Base-by-base conservation (phyloP, 2,888 invertebrate species). In the Formica aserva region DNA sequence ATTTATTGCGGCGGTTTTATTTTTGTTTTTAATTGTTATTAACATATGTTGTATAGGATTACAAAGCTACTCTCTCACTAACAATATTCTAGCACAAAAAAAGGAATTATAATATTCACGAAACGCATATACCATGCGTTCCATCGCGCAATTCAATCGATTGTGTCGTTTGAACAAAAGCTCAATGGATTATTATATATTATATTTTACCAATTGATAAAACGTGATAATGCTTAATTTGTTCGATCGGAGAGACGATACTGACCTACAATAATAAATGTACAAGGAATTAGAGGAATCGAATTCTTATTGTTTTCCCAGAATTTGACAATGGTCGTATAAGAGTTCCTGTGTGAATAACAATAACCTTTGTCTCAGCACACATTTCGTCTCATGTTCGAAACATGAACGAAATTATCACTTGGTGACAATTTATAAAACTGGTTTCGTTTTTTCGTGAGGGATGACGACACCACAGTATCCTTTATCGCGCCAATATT, bases 371-470 rank as follows among this genome's bases (percentile, higher is more conserved):
- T 48, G 8, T 29, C 15, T 35, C 22, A 9, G 11, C n/a, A n/a
- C n/a, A 41, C 22, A 62, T 22, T 1, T 29, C 35, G 13, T 52
- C 18, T 52, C n/a, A n/a, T 8, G 32, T 35, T 45, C 32, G 32
- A 3, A 26, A 29, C 38, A 67, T 18, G 15, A 9, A 18, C 26
- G 29, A 67, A 77, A 77, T 77, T 77, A 52, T 77, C 69, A 26
- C 5, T 55, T 13, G 13, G n/a, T 29, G n/a, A 55, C 29, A 38
- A 67, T 77, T 6, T 15, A 29, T 15, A 55, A 13, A 77, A 77
- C 69, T 77, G 77, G 67, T 77, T 77, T 26, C n/a, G 55, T 29
- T 77, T 77, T 63, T 55, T 55, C 13, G 0, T 9, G 9, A 32
- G 48, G 9, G 1, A n/a, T 77, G 77, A 77, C 77, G 67, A 67